Base-by-base conservation (phyloP, 2,888 invertebrate species). In the Cheilosia scutellata region DNA sequence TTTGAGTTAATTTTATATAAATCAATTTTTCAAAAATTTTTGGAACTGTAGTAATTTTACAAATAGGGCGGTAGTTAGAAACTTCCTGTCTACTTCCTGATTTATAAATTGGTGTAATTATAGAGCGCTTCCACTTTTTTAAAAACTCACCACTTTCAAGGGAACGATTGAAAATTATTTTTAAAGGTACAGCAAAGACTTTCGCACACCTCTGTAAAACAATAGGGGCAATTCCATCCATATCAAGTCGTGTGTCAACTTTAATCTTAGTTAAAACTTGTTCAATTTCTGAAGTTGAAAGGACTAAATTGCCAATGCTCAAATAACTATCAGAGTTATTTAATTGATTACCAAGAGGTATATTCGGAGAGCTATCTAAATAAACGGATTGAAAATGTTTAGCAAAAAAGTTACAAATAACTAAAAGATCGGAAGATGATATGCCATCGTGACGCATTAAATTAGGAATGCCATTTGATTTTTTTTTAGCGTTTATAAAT, bases 371-470 rank as follows among this genome's bases (percentile, higher is more conserved):
- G 6, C 44, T 6, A 44, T 20, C 16, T 5, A 44, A 27, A 42
- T 42, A 60, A 40, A 40, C 7, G 5, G 13, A 42, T 6, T 60
- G 42, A 5, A 60, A 42, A 5, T 42, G 27, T 25, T 42, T n/a
- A 27, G 40, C 60, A 42, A 60, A 60, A 4, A 60, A 27, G n/a
- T 42, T 40, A 13, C 40, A 42, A 1, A 60, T 13, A 42, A 33
- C 33, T 33, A 31, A 33, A 2, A 16, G 33, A 27, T 60, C 60
- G 25, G 40, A 13, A 0, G 42, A 42, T 25, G 16, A 11, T 2
- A 13, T 25, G 27, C 27, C 27, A 16, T n/a, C n/a, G n/a, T 20
- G 13, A 7, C 4, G 16, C 57, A 33, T 57, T 16, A 2, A 25
- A 51, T 51, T 51, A 4, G 27, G 25, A 51, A 51, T 51, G 27